Percentiles rank a stretch among this genome's conserved stretches.
phyloP scores from a whole-genome alignment of 2,888 invertebrate species.

The Blera fallax region DNA sequence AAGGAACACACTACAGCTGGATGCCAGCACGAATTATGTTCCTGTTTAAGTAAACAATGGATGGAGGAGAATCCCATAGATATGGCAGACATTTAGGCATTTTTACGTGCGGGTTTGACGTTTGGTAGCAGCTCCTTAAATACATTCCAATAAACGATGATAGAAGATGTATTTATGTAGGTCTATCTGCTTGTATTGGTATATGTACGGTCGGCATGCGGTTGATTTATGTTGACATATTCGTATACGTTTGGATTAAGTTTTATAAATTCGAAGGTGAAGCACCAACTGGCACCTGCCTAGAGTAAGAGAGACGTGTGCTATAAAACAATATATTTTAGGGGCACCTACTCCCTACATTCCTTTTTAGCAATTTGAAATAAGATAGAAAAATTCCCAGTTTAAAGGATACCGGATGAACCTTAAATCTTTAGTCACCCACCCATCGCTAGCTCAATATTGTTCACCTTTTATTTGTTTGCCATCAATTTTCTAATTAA shows the following conservation, averaged over 20 bases:
- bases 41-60: constrained; percentile 28
- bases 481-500: neutral
- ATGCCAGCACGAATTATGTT: constrained; percentile 65
- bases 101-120: constrained; percentile 9
- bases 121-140: constrained; percentile 3
- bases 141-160: constrained; percentile 49
- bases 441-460: too few relatives aligned
- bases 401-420: too few relatives aligned
- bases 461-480: neutral
- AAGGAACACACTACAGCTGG: constrained; percentile 28
- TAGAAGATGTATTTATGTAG: constrained; percentile 34
- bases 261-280: constrained; percentile 37
- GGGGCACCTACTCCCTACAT: too few relatives aligned
- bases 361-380: too few relatives aligned
- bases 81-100: constrained; percentile 36
- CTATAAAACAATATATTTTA: neutral
- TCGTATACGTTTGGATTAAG: constrained; percentile 17
- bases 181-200: constrained; percentile 39
- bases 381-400: too few relatives aligned
- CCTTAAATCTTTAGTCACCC: too few relatives aligned
- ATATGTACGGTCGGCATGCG: constrained; percentile 32
- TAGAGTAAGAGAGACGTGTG: neutral
- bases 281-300: constrained; percentile 26
- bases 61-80: constrained; percentile 11
- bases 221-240: constrained; percentile 62